Evolutionary conservation across 1,140 invertebrate genomes (phyloP), one percentile per base, ranked within the genome.

Genomic region (Listronotus bonariensis): DNA sequence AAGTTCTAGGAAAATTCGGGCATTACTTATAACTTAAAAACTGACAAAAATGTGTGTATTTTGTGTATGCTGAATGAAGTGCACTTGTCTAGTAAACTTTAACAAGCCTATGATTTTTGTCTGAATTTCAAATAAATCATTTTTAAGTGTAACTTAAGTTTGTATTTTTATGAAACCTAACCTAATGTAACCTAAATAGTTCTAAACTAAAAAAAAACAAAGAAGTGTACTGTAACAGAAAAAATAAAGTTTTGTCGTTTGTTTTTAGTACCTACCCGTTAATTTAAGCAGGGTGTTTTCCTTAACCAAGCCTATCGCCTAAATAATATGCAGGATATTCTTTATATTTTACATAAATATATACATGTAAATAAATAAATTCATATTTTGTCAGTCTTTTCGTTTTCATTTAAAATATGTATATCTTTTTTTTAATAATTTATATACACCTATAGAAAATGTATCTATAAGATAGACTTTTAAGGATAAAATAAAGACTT

Each of bases 251-350:
- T 26, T 38, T 43, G n/a, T 55, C 11, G 46, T 43, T 52, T 49
- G 61, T 57, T 38, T 46, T 14, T 57, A 48, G 62, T 66, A 66
- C 64, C 48, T 66, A 66, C 64, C 64, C 64, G 18, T 60, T 31
- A 43, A 57, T 32, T 40, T 59, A 53, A 54, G 59, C 64, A 66
- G 56, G 64, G 64, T 60, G 64, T 66, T 66, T 59, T 66, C 57
- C 64, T 60, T 65, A 57, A 48, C 64, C 64, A 46, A 57, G 45
- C 41, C 55, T 60, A 60, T 60, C 59, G 64, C 40, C 64, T 66
- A 66, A 63, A 65, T 59, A 66, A 66, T 66, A 66, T 66, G 55
- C 64, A 59, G 64, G 56, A 49, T 66, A 66, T 66, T 66, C 64
- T 59, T 46, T 43, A 36, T 9, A 26, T 51, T 51, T 34, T 57